Conservation (phyloP, 2,888 invertebrate species). For the Ceratothoa steindachneri region DNA sequence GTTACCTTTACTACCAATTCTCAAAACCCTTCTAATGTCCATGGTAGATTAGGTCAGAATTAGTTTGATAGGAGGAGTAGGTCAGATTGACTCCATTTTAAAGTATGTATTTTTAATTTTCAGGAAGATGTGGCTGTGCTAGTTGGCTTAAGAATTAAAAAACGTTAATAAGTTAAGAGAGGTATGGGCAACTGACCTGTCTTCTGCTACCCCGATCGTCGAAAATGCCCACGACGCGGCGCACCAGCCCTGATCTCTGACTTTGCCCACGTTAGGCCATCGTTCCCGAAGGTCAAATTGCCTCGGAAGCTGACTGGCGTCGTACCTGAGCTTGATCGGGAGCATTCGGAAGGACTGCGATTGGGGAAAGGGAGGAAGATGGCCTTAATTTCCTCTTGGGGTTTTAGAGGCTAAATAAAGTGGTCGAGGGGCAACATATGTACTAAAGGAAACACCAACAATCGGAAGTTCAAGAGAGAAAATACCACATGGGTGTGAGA, state of each 20-base stretch:
- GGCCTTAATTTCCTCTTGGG: neutral
- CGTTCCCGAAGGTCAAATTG: conserved; percentile 70
- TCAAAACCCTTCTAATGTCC: too few species aligned
- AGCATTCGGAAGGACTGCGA: conserved; percentile 50
- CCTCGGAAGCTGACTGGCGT: conserved; percentile 61
- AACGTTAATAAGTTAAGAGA: too few species aligned
- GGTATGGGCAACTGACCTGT: too few species aligned
- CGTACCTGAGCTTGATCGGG: conserved; percentile 56
- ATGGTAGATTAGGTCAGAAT: too few species aligned
- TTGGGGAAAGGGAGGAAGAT: neutral
- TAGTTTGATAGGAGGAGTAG: too few species aligned
- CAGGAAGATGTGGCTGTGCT: too few species aligned
- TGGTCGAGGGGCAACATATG: neutral
- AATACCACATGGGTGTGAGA: neutral
- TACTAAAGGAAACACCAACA: neutral
- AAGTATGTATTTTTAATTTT: too few species aligned
- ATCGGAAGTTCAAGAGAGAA: neutral
- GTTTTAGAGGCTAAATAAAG: neutral
- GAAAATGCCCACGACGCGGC: conserved; percentile 92
- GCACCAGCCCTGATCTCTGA: conserved; percentile 65
- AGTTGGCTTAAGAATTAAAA: too few species aligned
- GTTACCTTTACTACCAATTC: too few species aligned
- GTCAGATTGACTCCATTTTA: too few species aligned
- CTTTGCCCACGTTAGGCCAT: conserved; percentile 71
- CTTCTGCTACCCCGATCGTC: conserved; percentile 68